phyloP scores from a whole-genome alignment of 2,888 invertebrate genomes.

The Plagiodera versicolora region DNA sequence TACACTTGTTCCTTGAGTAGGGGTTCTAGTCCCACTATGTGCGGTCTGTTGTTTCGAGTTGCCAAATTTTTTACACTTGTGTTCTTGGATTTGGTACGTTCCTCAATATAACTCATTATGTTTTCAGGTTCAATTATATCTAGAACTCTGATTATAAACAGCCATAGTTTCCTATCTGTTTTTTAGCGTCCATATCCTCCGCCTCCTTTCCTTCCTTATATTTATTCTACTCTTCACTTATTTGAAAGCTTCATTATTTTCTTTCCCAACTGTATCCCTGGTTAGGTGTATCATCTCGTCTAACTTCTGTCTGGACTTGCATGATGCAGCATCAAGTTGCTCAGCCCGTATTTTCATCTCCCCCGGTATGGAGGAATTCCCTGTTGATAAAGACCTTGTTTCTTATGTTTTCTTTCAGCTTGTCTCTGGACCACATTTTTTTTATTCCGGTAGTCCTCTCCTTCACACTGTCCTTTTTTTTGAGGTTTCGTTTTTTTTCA shows the following conservation, averaged over 20 bases:
- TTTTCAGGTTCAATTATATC: not conserved
- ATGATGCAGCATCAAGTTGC: conserved; percentile 2
- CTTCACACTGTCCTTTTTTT: too few species aligned
- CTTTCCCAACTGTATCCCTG: not conserved
- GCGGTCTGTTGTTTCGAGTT: too few species aligned
- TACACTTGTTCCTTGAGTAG: too few species aligned
- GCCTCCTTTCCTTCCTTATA: not conserved
- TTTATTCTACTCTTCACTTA: not conserved
- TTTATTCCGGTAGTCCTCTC: too few species aligned
- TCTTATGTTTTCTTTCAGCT: conserved; percentile 1
- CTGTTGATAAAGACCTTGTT: conserved; percentile 1
- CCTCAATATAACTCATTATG: not conserved
- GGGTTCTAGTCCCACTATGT: too few species aligned
- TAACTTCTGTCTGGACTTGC: too few species aligned
- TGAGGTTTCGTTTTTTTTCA: too few species aligned
- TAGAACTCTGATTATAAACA: conserved; percentile 8
- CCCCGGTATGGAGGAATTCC: conserved; percentile 1
- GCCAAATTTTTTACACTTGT: too few species aligned
- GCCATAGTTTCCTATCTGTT: conserved; percentile 4
- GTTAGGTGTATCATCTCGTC: conserved; percentile 6
- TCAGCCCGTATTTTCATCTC: conserved; percentile 5
- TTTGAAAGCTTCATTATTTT: not conserved
- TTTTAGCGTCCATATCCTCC: conserved; percentile 1
- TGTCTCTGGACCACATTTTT: too few species aligned
- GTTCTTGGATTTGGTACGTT: conserved; percentile 8